These are phyloP conservation scores for Rhynchotus rufescens DNA, from an alignment of 2,797 vertebrate species.

Conservation along the genomic window DNA sequence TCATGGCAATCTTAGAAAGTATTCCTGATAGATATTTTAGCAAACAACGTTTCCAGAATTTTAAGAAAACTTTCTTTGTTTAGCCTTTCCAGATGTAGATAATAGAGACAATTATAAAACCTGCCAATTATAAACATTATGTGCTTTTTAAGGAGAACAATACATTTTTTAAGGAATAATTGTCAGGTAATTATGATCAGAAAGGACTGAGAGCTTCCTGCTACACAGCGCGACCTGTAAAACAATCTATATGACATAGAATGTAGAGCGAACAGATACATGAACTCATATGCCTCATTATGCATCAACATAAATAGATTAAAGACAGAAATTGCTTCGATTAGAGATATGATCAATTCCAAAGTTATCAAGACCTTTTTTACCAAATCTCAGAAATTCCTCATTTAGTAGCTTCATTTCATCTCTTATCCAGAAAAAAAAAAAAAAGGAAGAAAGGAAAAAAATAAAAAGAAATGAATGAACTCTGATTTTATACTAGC, in stretches of 20 bases:
- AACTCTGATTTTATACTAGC: background rate
- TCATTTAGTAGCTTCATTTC: slow-evolving; percentile 29
- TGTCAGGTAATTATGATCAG: background rate
- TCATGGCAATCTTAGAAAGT: background rate
- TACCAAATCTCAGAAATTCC: slow-evolving; percentile 8
- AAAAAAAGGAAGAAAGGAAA: too few relatives aligned
- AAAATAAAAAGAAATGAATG: background rate
- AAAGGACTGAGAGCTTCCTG: background rate
- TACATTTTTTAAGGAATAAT: background rate
- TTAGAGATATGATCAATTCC: background rate
- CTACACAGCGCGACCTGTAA: background rate
- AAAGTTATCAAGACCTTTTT: background rate
- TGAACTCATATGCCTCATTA: background rate
- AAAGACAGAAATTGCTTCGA: background rate
- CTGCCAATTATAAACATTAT: background rate
- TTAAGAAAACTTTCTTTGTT: background rate
- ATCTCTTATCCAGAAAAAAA: background rate
- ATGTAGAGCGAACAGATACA: background rate
- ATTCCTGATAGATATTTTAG: background rate
- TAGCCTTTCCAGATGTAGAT: background rate
- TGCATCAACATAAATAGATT: background rate
- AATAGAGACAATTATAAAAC: background rate
- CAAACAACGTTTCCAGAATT: background rate
- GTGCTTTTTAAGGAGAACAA: background rate
- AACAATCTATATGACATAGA: background rate